Base-by-base conservation (phyloP, 2,888 invertebrate species). In the Acanthosoma haemorrhoidale region DNA sequence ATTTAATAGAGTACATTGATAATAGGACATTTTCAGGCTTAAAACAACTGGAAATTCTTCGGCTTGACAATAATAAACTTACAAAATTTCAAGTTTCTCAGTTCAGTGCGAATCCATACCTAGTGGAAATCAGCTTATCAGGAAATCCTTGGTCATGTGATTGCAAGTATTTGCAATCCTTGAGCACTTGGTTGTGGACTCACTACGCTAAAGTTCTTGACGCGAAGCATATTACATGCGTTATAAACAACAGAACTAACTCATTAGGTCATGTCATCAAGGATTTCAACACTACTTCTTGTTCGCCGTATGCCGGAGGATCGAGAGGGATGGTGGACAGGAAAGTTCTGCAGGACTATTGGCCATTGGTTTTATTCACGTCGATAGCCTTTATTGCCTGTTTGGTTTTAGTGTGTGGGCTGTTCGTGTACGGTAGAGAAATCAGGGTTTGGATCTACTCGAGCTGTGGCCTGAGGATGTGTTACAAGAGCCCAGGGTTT, bases 141-240 rank as follows among this genome's bases (percentile, higher is more conserved):
- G 88, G 88, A 76, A 95, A 95, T 80, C 89, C 90, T 63, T 95
- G 94, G 94, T 91, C 91, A 74, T 95, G 95, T 81, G 92, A 93
- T 79, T 96, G 95, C 81, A 86, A 86, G 76, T 94, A 91, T 80
- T 81, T 93, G 77, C 87, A 88, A 76, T 86, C 88, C 78, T 91
- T 90, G 78, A 87, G 91, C 77, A 86, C 85, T 76, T 94, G 92
- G 88, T 85, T 94, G 78, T 86, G 87, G 76, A 85, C 86, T 72
- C 91, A 91, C 80, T 83, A 87, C 59, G 90, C 88, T 71, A 92
- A 92, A 83, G 89, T 94, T 66, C 84, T 87, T 75, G 94, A 94
- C 79, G 88, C 89, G 60, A 84, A 85, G 73, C 87, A 86, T 76
- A 87, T 94, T 72, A 87, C 87, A 69, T 94, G 94, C 79, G 83